These are phyloP conservation scores for Cerastoderma edule DNA, from an alignment of 2,888 invertebrate species.

Conservation along the genomic window DNA sequence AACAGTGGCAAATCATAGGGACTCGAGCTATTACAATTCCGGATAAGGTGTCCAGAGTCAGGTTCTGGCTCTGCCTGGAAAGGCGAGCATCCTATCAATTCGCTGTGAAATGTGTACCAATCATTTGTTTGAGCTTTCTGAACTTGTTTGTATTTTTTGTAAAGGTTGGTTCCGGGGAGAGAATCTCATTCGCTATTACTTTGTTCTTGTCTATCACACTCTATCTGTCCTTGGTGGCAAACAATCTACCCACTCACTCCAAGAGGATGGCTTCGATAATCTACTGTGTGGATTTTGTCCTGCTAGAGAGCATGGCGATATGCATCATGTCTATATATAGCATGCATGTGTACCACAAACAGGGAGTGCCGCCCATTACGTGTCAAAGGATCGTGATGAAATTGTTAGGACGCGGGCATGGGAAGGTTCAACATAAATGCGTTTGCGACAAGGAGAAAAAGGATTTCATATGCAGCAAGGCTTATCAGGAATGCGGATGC, in stretches of 20 bases:
- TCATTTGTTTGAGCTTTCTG: conserved; percentile 23
- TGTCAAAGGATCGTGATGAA: not conserved
- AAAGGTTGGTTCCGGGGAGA: conserved; percentile 34
- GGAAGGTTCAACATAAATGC: not conserved
- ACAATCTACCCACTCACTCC: conserved; percentile 30
- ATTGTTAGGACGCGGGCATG: not conserved
- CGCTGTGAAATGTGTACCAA: conserved; percentile 28
- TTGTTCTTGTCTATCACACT: conserved; percentile 33
- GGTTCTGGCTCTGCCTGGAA: conserved; percentile 1
- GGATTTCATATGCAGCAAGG: too few relatives aligned
- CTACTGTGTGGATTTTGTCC: conserved; percentile 27
- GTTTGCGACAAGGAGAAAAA: too few relatives aligned
- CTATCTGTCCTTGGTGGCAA: conserved; percentile 29
- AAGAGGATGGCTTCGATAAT: conserved; percentile 34
- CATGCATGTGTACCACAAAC: conserved; percentile 1
- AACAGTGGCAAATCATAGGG: not conserved
- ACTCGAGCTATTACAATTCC: not conserved
- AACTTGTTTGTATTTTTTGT: conserved; percentile 33
- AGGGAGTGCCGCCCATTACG: not conserved
- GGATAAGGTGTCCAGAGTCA: not conserved
- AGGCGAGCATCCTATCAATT: not conserved
- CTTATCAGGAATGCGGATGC: too few relatives aligned
- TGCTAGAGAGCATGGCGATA: conserved; percentile 26
- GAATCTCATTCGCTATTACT: conserved; percentile 38
- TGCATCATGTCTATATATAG: conserved; percentile 18